Conservation (phyloP, 2,113 vertebrate genomes). For the Rana temporaria region DNA sequence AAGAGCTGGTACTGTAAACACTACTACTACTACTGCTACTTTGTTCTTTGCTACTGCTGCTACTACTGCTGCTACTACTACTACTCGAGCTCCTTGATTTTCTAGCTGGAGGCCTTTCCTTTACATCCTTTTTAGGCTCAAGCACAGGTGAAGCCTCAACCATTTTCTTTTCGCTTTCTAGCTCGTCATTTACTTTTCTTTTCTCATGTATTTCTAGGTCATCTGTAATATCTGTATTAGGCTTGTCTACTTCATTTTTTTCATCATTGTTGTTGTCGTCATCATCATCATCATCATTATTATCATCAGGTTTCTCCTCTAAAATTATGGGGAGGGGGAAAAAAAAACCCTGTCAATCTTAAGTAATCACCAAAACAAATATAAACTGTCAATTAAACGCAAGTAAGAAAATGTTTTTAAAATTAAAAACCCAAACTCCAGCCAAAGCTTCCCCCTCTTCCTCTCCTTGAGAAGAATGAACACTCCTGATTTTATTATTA, state of each 20-base stretch:
- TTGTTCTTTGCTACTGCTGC: slow-evolving; percentile 82
- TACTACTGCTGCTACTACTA: slow-evolving; percentile 87
- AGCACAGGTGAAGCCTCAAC: slow-evolving; percentile 75
- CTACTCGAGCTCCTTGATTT: slow-evolving; percentile 78
- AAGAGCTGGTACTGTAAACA: slow-evolving; percentile 88
- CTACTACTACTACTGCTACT: slow-evolving; percentile 88
- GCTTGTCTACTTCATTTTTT: slow-evolving; percentile 87
- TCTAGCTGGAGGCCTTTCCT: slow-evolving; percentile 74
- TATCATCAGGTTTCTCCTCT: slow-evolving; percentile 90
- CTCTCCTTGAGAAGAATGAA: too few species aligned
- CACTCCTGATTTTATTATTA: too few species aligned
- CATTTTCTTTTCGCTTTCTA: slow-evolving; percentile 87
- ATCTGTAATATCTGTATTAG: slow-evolving; percentile 84
- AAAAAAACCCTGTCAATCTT: neutral
- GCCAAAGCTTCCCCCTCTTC: too few species aligned
- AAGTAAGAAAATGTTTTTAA: too few species aligned
- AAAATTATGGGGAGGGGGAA: slow-evolving; percentile 41
- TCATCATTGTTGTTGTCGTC: slow-evolving; percentile 82
- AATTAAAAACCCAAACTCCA: too few species aligned
- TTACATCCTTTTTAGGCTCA: slow-evolving; percentile 83
- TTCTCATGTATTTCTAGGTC: slow-evolving; percentile 83
- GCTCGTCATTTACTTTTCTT: slow-evolving; percentile 86
- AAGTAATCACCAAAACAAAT: neutral
- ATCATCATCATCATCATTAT: slow-evolving; percentile 80
- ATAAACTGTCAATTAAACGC: too few species aligned